A percentile compares a stretch with the other conserved stretches of the same genome.
phyloP scores from a whole-genome alignment of 2,797 vertebrate species.

The Apodemus agrarius region DNA sequence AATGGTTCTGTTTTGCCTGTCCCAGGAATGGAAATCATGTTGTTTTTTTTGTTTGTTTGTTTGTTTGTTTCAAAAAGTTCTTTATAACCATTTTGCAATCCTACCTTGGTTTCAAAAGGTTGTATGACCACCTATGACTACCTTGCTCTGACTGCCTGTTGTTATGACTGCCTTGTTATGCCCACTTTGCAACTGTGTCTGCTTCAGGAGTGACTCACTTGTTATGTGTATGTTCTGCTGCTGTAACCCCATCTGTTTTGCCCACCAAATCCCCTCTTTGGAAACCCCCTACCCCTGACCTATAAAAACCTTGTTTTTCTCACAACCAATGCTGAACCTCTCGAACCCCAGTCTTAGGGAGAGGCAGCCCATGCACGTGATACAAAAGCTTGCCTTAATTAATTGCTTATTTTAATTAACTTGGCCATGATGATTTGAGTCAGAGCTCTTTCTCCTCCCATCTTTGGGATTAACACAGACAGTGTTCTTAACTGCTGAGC shows the following conservation, averaged over 20 bases:
- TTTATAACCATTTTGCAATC: background rate
- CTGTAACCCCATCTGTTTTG: background rate
- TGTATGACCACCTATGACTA: background rate
- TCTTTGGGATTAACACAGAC: background rate
- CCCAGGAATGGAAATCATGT: background rate
- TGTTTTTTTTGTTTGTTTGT: no score
- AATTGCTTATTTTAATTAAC: background rate
- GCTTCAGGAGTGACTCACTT: background rate
- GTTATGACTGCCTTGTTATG: background rate
- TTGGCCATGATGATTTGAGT: background rate
- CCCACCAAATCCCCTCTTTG: background rate
- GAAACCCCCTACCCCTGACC: background rate
- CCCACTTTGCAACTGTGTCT: background rate
- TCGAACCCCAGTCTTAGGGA: background rate
- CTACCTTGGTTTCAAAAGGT: background rate
- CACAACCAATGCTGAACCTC: background rate
- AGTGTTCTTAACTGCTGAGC: background rate
- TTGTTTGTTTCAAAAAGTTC: background rate
- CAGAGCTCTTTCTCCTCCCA: no score
- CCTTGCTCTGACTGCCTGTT: background rate
- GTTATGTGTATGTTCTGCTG: background rate
- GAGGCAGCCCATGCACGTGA: background rate
- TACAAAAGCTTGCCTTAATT: background rate
- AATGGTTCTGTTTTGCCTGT: background rate
- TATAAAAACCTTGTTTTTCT: background rate